Evolutionary conservation across 2,888 invertebrate genomes (phyloP).

Genomic region (Helleia helle): DNA sequence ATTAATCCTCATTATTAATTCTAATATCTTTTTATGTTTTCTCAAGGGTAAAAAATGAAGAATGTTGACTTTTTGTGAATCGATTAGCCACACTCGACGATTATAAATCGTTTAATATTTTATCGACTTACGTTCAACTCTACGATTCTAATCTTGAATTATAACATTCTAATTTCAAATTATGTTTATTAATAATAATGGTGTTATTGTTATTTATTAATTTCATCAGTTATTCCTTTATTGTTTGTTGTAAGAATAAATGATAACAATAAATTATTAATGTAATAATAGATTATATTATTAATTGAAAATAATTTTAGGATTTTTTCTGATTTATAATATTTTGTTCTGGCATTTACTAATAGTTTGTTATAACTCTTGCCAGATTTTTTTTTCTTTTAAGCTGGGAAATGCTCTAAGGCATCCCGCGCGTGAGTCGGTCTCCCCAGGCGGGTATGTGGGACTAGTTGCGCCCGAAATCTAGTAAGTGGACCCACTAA

Average conservation of each 20-base stretch:
- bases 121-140: not conserved
- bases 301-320: slow-evolving; percentile 1
- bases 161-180: not conserved
- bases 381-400: too few relatives aligned
- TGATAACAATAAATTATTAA: slow-evolving; percentile 2
- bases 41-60: slow-evolving; percentile 22
- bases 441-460: too few relatives aligned
- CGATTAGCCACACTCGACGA: slow-evolving; percentile 32
- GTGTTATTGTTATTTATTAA: too few relatives aligned
- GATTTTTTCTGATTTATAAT: too few relatives aligned
- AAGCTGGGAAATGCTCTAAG: too few relatives aligned
- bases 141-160: slow-evolving; percentile 2
- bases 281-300: not conserved
- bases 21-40: slow-evolving; percentile 24
- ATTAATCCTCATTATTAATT: slow-evolving; percentile 49
- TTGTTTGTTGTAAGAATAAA: not conserved
- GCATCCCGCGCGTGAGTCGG: too few relatives aligned
- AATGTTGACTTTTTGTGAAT: slow-evolving; percentile 28
- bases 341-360: too few relatives aligned
- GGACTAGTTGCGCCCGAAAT: too few relatives aligned
- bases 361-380: too few relatives aligned
- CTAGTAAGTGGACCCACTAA: too few relatives aligned
- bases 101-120: slow-evolving; percentile 11
- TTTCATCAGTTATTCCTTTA: not conserved
- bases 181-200: slow-evolving; percentile 2